These are phyloP conservation scores for Cheilosia variabilis DNA, from an alignment of 2,888 invertebrate species.

Conservation along the genomic window DNA sequence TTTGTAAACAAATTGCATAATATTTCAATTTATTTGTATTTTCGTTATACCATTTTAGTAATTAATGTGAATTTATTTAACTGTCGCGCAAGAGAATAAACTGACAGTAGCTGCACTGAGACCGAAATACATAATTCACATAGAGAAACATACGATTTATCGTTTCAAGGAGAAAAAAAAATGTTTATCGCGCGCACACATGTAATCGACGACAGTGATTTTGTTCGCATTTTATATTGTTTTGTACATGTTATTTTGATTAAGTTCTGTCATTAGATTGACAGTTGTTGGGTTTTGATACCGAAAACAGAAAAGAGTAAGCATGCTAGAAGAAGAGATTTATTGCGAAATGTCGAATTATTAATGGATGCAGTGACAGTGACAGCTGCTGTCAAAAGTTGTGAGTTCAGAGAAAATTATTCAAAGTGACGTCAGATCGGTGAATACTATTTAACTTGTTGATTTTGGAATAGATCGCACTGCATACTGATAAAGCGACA, in stretches of 20 bases:
- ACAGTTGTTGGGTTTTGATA: conserved; percentile 27
- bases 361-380: not conserved
- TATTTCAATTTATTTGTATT: conserved; percentile 6
- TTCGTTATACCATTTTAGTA: conserved; percentile 40
- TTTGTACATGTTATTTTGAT: conserved; percentile 63
- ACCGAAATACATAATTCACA: conserved; percentile 49
- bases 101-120: conserved; percentile 9
- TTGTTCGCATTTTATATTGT: conserved; percentile 67
- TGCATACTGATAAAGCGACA: too few relatives aligned
- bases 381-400: conserved; percentile 26
- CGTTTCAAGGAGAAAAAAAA: conserved; percentile 31
- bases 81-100: conserved; percentile 16
- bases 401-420: too few relatives aligned
- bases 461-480: too few relatives aligned
- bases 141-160: conserved; percentile 29
- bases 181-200: conserved; percentile 35
- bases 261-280: conserved; percentile 50
- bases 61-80: conserved; percentile 65
- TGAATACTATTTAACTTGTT: too few relatives aligned
- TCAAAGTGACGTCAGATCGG: too few relatives aligned
- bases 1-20: conserved; percentile 50
- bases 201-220: conserved; percentile 73
- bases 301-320: not conserved
- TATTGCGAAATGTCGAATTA: conserved; percentile 6
- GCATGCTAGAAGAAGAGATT: not conserved